Conservation (phyloP, 2,888 invertebrate species). For the Anaspis maculata region DNA sequence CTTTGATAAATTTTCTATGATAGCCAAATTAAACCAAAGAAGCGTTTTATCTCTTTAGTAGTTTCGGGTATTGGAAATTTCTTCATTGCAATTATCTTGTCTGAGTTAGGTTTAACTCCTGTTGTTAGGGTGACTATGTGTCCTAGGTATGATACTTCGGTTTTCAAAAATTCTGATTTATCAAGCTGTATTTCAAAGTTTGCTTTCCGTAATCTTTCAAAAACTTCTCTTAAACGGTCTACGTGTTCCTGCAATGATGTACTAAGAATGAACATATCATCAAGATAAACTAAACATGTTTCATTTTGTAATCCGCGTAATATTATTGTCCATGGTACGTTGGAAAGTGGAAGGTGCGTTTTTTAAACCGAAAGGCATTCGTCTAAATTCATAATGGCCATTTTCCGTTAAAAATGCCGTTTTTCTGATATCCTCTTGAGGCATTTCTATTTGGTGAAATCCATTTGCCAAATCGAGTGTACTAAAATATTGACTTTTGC, state of each 20-base stretch:
- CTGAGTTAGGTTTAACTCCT: slow-evolving; percentile 4
- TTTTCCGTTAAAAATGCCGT: no score
- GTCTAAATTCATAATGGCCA: no score
- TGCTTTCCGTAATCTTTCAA: slow-evolving; percentile 15
- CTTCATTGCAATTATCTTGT: slow-evolving; percentile 7
- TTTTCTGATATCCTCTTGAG: no score
- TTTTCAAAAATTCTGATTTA: slow-evolving; percentile 3
- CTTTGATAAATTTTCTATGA: slow-evolving; percentile 9
- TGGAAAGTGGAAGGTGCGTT: no score
- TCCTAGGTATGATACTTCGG: slow-evolving; percentile 5
- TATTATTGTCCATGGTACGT: no score
- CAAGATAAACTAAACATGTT: slow-evolving; percentile 7
- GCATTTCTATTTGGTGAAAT: no score
- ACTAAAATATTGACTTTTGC: no score
- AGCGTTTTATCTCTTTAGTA: slow-evolving; percentile 3
- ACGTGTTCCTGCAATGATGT: slow-evolving; percentile 13
- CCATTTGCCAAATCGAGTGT: no score
- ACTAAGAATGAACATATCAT: slow-evolving; percentile 7
- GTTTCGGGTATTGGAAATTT: slow-evolving; percentile 12
- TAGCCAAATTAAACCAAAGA: slow-evolving; percentile 9
- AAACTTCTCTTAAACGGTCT: slow-evolving; percentile 12
- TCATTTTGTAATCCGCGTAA: no score
- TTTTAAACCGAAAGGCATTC: no score
- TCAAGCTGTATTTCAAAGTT: slow-evolving; percentile 13
- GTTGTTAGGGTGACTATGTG: slow-evolving; percentile 4